A percentile compares a stretch with the other conserved stretches of the same genome.
Conservation (phyloP, 2,113 vertebrate species). For the Heptranchias perlo region DNA sequence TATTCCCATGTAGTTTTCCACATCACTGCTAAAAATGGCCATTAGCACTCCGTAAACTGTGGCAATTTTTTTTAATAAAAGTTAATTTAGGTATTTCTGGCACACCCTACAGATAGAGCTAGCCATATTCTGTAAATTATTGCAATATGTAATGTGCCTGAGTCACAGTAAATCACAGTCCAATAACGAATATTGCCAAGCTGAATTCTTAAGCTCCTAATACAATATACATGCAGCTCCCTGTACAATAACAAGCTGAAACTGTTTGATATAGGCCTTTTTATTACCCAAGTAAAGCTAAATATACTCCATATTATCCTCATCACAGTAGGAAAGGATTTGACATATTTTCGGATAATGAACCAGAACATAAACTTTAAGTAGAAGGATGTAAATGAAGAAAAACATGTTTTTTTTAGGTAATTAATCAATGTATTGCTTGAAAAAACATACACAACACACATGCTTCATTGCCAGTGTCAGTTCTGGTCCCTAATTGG, state of each 20-base stretch:
- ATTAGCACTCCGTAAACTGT: neutral
- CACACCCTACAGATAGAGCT: neutral
- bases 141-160: neutral
- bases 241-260: neutral
- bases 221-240: neutral
- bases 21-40: neutral
- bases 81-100: neutral
- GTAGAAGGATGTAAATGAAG: neutral
- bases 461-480: neutral
- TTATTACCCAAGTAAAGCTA: neutral
- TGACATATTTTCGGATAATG: neutral
- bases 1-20: too few relatives aligned
- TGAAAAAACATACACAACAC: neutral
- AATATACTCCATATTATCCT: neutral
- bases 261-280: neutral
- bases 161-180: neutral
- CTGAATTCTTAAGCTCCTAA: neutral
- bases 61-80: neutral
- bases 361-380: neutral
- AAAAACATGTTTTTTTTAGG: neutral
- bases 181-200: neutral
- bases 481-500: neutral
- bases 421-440: neutral
- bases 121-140: neutral
- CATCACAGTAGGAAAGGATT: neutral